Evolutionary conservation across 2,797 vertebrate species (phyloP).

Genomic region (Simalia tracyae): DNA sequence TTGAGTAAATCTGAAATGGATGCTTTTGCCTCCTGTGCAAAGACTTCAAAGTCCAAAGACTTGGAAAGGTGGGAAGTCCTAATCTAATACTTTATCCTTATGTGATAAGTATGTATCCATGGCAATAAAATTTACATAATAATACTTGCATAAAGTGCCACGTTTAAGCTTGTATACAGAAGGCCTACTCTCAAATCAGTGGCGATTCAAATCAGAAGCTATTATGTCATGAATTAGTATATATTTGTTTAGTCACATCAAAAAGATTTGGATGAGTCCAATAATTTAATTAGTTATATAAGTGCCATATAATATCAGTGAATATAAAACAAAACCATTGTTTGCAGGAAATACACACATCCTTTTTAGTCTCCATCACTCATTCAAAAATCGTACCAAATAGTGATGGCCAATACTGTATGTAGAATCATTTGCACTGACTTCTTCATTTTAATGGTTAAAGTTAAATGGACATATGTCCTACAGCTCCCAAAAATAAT

Average conservation of each 20-base stretch:
- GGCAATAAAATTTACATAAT: not conserved
- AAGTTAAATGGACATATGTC: constrained; percentile 22
- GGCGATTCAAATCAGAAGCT: not conserved
- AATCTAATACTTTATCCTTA: not conserved
- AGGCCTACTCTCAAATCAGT: not conserved
- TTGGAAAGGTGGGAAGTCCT: not conserved
- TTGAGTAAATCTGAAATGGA: not conserved
- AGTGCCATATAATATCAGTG: not conserved
- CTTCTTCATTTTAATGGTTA: constrained; percentile 28
- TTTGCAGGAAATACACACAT: constrained; percentile 24
- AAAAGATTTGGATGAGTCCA: not conserved
- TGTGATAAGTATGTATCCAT: not conserved
- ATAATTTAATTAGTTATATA: not conserved
- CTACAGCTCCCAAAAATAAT: too few relatives aligned
- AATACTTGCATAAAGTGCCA: not conserved
- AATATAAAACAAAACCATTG: constrained; percentile 6
- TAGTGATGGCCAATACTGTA: not conserved
- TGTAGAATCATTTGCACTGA: fast-evolving
- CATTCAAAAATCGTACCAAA: constrained; percentile 18
- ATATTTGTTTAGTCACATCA: not conserved
- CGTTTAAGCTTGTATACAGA: not conserved
- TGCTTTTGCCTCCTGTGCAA: not conserved
- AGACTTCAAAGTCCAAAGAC: not conserved
- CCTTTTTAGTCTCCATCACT: not conserved
- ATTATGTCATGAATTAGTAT: not conserved